Base-by-base conservation (phyloP, 2,888 invertebrate genomes). In the Metopia argyrocephala region DNA sequence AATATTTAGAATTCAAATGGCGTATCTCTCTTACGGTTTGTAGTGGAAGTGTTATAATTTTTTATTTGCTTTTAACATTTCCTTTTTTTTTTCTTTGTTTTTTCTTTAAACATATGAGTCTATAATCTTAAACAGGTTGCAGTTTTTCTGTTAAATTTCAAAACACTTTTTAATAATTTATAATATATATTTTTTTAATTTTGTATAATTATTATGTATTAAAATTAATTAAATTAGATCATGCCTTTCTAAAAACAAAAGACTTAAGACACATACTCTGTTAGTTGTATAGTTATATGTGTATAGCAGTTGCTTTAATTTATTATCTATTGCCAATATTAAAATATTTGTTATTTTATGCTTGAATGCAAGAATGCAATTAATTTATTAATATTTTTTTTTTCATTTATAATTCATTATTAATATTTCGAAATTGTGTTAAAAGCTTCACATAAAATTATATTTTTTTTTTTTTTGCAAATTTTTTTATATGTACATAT, bases 331-430 rank as follows among this genome's bases (percentile, higher is more conserved):
- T 54, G 46, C 45, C 15, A 25, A 78, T 61, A 23, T 25, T 20
- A 7, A 62, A 56, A 20, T 71, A 66, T 65, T 65, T 78, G 57
- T 71, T 71, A 66, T 78, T 66, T 66, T 23, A 78, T 59, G 71
- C 76, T 78, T 78, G 78, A 78, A 64, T 78, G 71, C 78, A 71
- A 52, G 46, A 71, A 71, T 78, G 78, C 78, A 78, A 56, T 76
- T 76, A 56, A 70, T 78, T 71, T 54, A 46, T 31, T 45, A 20
- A 56, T 38, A 56, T 69, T 64, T 70, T 57, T 45, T 18, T 65
- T 64, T 61, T 62, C 57, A 62, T n/a, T n/a, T n/a, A n/a, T n/a
- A n/a, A n/a, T n/a, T 54, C 6, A 38, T 15, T 12, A 38, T 38
- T 38, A 38, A 38, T 38, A 48, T 48, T 48, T 18, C 48, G 20